Evolutionary conservation across 2,888 invertebrate species (phyloP).

Genomic region (Odontocolon sp.): DNA sequence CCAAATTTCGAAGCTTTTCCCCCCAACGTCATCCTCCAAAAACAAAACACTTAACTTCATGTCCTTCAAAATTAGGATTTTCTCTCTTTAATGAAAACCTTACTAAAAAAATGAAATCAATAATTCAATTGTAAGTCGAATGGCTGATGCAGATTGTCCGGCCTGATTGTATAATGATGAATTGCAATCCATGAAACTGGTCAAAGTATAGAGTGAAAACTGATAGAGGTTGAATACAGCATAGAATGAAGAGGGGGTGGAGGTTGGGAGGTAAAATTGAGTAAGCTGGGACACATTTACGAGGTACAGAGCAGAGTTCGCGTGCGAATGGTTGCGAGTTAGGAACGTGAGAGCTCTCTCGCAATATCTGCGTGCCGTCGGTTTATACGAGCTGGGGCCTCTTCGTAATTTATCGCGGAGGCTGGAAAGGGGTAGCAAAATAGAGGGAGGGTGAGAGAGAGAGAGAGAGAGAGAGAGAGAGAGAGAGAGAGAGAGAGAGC

Average conservation of each 20-base stretch:
- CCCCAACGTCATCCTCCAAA: too few relatives aligned
- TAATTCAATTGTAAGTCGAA: too few relatives aligned
- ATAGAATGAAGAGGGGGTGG: background rate
- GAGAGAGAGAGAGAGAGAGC: background rate
- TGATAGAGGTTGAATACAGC: slow-evolving; percentile 13
- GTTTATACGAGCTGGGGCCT: slow-evolving; percentile 30
- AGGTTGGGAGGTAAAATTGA: slow-evolving; percentile 39
- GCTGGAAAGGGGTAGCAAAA: background rate
- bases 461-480: background rate
- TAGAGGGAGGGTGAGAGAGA: background rate
- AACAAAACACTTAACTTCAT: too few relatives aligned
- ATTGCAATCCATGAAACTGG: background rate
- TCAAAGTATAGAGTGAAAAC: slow-evolving; percentile 1
- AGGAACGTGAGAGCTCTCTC: background rate
- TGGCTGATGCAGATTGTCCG: too few relatives aligned
- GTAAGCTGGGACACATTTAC: slow-evolving; percentile 31
- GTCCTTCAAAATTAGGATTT: too few relatives aligned
- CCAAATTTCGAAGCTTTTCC: background rate
- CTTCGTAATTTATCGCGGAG: slow-evolving; percentile 41
- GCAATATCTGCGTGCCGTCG: slow-evolving; percentile 36
- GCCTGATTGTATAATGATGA: too few relatives aligned
- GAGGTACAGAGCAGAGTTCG: slow-evolving; percentile 20
- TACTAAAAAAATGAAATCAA: too few relatives aligned
- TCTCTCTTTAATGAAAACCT: too few relatives aligned
- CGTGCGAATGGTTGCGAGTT: slow-evolving; percentile 19